phyloP scores from a whole-genome alignment of 2,888 invertebrate species.

The Drosophila greeni region DNA sequence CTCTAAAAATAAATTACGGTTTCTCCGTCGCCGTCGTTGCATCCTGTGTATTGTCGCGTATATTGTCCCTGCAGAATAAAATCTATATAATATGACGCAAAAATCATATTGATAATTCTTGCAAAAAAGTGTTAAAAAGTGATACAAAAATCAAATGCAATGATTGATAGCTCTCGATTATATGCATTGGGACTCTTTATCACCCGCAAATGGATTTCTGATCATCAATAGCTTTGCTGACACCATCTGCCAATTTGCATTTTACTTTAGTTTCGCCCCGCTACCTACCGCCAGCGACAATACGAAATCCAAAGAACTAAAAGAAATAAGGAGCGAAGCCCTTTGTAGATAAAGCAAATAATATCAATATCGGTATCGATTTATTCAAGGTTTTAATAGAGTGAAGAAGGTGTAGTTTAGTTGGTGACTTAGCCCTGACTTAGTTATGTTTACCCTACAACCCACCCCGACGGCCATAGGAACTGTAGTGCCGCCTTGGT shows the following conservation, averaged over 20 bases:
- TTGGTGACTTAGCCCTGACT: slow-evolving; percentile 5
- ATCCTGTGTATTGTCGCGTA: background rate
- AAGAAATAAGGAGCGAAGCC: background rate
- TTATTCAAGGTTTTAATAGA: background rate
- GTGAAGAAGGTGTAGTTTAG: background rate
- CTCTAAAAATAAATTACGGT: slow-evolving; percentile 19
- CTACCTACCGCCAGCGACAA: slow-evolving; percentile 2
- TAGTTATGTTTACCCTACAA: slow-evolving; percentile 83
- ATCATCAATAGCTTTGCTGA: slow-evolving; percentile 3
- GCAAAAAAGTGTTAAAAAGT: slow-evolving; percentile 1
- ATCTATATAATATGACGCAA: background rate
- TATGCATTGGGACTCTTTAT: background rate
- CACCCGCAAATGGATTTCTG: slow-evolving; percentile 3
- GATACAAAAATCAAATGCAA: slow-evolving; percentile 47
- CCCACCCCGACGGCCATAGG: slow-evolving; percentile 89
- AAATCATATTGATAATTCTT: background rate
- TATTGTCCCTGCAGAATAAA: background rate
- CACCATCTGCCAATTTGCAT: slow-evolving; percentile 17
- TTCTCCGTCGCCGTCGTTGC: slow-evolving; percentile 14
- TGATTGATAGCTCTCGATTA: slow-evolving; percentile 37
- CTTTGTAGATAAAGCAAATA: background rate
- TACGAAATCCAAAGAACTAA: background rate
- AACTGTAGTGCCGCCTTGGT: slow-evolving; percentile 89
- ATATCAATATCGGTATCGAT: slow-evolving; percentile 1
- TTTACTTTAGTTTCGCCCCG: background rate